Conservation (phyloP, 1,140 invertebrate species). For the Drosophila setifemur region DNA sequence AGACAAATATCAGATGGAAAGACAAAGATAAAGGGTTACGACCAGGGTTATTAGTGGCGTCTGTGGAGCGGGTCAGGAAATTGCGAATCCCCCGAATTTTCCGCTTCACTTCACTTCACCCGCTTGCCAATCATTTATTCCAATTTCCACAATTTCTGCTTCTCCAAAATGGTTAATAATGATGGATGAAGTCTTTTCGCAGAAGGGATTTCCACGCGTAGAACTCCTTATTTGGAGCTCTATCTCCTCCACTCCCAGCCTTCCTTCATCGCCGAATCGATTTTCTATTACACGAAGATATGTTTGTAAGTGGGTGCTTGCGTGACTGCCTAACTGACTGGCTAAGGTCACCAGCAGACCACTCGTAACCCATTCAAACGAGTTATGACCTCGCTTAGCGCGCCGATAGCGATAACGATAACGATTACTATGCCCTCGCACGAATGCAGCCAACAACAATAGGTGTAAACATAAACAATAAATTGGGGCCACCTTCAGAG, state of each 20-base stretch:
- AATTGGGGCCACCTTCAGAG: not conserved
- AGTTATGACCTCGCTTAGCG: constrained; percentile 28
- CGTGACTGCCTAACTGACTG: constrained; percentile 35
- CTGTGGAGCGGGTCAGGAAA: constrained; percentile 43
- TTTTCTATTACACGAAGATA: constrained; percentile 4
- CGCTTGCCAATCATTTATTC: not conserved
- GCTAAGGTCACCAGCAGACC: constrained; percentile 16
- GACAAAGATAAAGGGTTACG: constrained; percentile 20
- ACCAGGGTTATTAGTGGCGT: constrained; percentile 25
- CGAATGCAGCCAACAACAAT: constrained; percentile 31
- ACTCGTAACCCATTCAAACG: constrained; percentile 30
- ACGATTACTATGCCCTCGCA: constrained; percentile 46
- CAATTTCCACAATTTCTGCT: not conserved
- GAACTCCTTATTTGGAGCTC: not conserved
- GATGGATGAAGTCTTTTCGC: constrained; percentile 58
- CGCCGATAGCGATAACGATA: constrained; percentile 28
- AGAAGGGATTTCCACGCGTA: too few relatives aligned
- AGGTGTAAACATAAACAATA: constrained; percentile 13
- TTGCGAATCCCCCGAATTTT: constrained; percentile 57
- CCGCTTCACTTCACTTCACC: constrained; percentile 22
- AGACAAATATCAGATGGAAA: not conserved
- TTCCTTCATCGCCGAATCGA: constrained; percentile 10
- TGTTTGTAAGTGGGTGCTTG: constrained; percentile 32
- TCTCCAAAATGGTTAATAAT: constrained; percentile 45
- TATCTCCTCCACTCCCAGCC: not conserved